These are phyloP conservation scores for Musca domestica DNA, from an alignment of 1,140 invertebrate species.

Conservation along the genomic window DNA sequence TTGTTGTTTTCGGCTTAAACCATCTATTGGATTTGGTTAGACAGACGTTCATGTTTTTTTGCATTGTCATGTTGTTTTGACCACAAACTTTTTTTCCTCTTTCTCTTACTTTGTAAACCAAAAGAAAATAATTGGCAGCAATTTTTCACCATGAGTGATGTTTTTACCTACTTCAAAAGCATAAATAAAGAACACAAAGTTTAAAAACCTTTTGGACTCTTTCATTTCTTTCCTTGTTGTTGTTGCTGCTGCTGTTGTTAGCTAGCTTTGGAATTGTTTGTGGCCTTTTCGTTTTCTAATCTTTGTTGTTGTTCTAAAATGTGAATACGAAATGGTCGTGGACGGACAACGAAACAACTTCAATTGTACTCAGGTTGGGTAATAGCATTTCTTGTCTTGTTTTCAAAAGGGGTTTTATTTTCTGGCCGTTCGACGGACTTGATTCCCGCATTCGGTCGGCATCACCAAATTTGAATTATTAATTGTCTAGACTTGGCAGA, in stretches of 20 bases:
- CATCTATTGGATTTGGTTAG: no score
- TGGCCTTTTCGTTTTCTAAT: neutral
- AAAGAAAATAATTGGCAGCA: slow-evolving; percentile 16
- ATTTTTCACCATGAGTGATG: slow-evolving; percentile 13
- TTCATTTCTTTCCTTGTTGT: no score
- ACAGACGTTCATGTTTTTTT: neutral
- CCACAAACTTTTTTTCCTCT: slow-evolving; percentile 5
- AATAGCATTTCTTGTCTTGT: neutral
- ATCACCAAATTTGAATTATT: slow-evolving; percentile 16
- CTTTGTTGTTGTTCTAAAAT: neutral
- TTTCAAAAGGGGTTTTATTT: neutral
- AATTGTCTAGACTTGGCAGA: slow-evolving; percentile 19
- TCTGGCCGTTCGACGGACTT: neutral
- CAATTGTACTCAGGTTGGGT: neutral
- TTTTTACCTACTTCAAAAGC: neutral
- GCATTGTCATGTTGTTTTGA: slow-evolving; percentile 22
- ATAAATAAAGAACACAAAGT: no score
- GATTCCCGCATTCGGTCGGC: neutral
- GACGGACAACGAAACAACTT: neutral
- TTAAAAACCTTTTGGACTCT: slow-evolving; percentile 1
- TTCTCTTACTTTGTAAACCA: neutral
- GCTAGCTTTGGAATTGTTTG: neutral
- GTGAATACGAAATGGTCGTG: no score
- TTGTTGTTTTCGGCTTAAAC: no score
- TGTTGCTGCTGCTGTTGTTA: neutral